Percentiles rank a stretch among this genome's conserved stretches.
Evolutionary conservation across 2,113 vertebrate genomes (phyloP).

Genomic region (Bos taurus): DNA sequence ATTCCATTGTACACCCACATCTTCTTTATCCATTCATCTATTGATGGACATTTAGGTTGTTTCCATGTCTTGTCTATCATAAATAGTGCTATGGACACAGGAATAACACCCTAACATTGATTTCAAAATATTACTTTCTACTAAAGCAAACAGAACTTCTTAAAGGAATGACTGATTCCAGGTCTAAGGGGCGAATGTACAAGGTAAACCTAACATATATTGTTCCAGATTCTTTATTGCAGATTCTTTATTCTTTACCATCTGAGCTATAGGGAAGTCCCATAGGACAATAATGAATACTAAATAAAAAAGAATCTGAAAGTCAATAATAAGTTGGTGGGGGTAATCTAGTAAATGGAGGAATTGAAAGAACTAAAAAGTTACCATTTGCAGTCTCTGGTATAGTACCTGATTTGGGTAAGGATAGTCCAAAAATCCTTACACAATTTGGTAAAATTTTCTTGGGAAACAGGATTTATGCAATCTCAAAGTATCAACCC

Average conservation of each 20-base stretch:
- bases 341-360: neutral
- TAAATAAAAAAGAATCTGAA: neutral
- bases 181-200: neutral
- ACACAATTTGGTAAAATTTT: neutral
- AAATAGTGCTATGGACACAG: neutral
- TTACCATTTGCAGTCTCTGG: neutral
- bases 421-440: neutral
- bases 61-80: neutral
- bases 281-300: neutral
- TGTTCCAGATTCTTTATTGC: neutral
- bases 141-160: neutral
- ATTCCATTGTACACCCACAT: neutral
- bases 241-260: neutral
- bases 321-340: neutral
- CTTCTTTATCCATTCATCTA: neutral
- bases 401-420: neutral
- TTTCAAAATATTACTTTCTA: neutral
- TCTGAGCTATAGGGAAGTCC: neutral
- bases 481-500: neutral
- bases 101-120: neutral
- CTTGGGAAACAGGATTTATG: neutral
- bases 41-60: neutral
- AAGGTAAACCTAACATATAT: neutral
- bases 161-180: neutral
- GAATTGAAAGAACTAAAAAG: neutral